phyloP scores from a whole-genome alignment of 2,797 vertebrate species.

The Cuniculus paca region DNA sequence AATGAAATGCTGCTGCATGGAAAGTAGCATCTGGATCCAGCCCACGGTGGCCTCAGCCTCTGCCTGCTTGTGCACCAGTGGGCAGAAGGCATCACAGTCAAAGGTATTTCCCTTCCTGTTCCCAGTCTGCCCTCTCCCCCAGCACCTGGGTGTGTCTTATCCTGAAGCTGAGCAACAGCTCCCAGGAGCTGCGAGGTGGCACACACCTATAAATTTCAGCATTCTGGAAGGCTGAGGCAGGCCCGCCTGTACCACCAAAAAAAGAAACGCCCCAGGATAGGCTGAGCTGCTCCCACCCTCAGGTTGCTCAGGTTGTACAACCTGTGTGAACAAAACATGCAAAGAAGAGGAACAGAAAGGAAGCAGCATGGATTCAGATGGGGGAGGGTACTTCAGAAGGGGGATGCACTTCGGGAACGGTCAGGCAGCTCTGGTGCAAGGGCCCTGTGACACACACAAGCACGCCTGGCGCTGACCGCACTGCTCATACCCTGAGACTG shows the following conservation, averaged over 20 bases:
- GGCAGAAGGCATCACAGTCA: neutral
- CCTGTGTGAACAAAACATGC: slow-evolving; percentile 5
- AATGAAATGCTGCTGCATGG: slow-evolving; percentile 87
- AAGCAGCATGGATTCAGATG: neutral
- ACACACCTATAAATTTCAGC: neutral
- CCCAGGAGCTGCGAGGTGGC: neutral
- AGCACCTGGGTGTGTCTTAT: neutral
- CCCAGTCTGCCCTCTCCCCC: neutral
- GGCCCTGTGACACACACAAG: neutral
- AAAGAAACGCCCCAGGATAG: neutral
- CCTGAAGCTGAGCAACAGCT: neutral
- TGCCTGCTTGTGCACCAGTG: neutral
- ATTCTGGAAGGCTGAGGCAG: neutral
- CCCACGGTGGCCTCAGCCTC: slow-evolving; percentile 40
- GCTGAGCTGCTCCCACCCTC: neutral
- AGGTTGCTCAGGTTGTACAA: neutral
- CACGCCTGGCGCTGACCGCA: neutral
- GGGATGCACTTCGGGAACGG: neutral
- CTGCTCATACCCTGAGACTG: neutral
- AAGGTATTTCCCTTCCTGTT: neutral
- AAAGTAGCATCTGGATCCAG: slow-evolving; percentile 78
- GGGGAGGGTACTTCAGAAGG: neutral
- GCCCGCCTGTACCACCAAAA: neutral
- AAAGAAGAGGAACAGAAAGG: neutral
- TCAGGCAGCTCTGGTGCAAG: neutral